Base-by-base conservation (phyloP, 1,140 invertebrate genomes). In the Zaprionus taronus region DNA sequence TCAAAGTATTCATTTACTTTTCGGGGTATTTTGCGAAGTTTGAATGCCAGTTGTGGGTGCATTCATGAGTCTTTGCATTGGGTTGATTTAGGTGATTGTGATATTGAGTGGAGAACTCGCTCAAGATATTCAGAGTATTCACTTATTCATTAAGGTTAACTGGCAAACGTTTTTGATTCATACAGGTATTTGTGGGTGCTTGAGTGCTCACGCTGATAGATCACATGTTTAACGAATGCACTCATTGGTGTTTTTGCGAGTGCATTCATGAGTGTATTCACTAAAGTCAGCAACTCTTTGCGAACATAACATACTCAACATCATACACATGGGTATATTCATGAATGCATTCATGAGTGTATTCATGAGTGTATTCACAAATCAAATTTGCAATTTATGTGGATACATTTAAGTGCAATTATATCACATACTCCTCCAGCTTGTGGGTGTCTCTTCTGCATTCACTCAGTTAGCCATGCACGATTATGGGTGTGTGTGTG, bases 391-490 rank as follows among this genome's bases (percentile, higher is more conserved):
- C 24, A 26, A 26, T 28, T 55, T 14, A 12, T 53, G n/a, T 22
- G 17, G 15, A 51, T 51, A 14, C 49, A 22, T 51, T 51, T 51
- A 41, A 41, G 15, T 22, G 44, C 44, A 49, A 7, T 17, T n/a
- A n/a, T 15, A 17, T 63, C 24, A 28, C 20, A 14, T 36, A 53
- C 15, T 24, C 6, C 51, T 24, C 6, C 51, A 15, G 57, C 75
- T 55, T 51, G 53, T 56, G 26, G 36, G 28, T 53, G 26, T 15
- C 22, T 11, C 11, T 9, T 14, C 2, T 49, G 17, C 14, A 51
- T 51, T 51, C 47, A 51, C 17, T 41, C 38, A 73, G 65, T 77
- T 72, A 62, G 69, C 74, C 72, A 83, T 72, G 67, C 69, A 58
- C 66, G 60, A 31, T 60, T 67, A 47, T 63, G 31, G 31, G 31